Conservation (phyloP, 2,797 vertebrate species). For the Aeoliscus strigatus region DNA sequence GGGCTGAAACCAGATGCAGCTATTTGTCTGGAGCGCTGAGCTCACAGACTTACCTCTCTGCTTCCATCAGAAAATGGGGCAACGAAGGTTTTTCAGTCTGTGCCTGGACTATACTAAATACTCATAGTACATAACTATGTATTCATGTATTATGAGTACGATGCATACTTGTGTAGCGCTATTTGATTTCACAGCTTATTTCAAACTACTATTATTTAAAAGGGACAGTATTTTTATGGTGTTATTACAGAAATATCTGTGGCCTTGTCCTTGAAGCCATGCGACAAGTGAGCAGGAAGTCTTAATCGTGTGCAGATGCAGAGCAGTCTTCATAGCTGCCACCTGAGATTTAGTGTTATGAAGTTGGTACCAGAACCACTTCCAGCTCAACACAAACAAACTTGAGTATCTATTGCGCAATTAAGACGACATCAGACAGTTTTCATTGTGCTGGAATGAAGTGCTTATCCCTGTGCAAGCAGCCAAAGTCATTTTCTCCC, state of each 20-base stretch:
- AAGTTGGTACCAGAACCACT: slow-evolving; percentile 1
- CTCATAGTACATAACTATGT: no score
- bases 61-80: no score
- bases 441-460: slow-evolving; percentile 1
- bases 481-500: not conserved
- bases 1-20: slow-evolving; percentile 6
- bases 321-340: slow-evolving; percentile 3
- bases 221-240: no score
- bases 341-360: slow-evolving; percentile 1
- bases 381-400: slow-evolving; percentile 7
- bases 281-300: not conserved
- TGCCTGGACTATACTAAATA: no score
- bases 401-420: no score
- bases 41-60: no score
- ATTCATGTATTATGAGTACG: no score
- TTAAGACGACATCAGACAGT: slow-evolving; percentile 1
- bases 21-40: slow-evolving; percentile 19
- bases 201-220: no score
- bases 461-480: not conserved
- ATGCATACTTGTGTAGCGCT: no score
- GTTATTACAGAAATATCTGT: no score
- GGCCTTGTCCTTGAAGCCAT: not conserved
- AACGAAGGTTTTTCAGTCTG: no score
- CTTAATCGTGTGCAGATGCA: slow-evolving; percentile 4
- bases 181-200: no score